Percentiles rank a stretch among this genome's conserved stretches.
Conservation (phyloP, 2,113 vertebrate species). For the Condylura cristata region DNA sequence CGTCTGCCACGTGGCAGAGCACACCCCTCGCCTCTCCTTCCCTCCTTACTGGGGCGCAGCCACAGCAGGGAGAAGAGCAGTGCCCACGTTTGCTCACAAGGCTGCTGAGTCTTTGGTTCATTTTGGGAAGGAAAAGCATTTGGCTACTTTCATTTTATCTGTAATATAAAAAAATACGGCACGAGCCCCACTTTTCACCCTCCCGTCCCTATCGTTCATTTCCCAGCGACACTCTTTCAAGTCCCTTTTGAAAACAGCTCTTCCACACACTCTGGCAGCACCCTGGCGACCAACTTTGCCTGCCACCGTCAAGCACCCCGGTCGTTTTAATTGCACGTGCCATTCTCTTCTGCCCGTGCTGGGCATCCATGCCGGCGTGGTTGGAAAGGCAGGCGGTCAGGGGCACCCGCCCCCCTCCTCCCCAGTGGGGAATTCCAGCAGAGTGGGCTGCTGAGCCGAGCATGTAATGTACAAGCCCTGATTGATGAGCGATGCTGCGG, state of each 20-base stretch:
- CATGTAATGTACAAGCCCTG: too few species aligned
- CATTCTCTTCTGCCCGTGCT: neutral
- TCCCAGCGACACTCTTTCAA: neutral
- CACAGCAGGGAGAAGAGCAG: too few species aligned
- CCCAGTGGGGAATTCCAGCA: neutral
- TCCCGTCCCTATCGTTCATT: neutral
- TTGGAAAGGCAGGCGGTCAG: neutral
- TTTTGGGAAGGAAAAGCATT: neutral
- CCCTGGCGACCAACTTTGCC: neutral
- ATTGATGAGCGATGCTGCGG: neutral
- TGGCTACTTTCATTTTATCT: neutral
- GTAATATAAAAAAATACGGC: neutral
- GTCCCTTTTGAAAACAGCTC: neutral
- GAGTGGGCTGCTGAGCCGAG: neutral
- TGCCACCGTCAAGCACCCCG: neutral
- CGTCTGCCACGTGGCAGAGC: accelerated
- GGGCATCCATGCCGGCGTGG: neutral
- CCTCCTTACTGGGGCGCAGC: too few species aligned
- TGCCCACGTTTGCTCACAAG: neutral
- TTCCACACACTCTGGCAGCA: neutral
- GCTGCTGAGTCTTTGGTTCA: neutral
- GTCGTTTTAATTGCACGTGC: neutral
- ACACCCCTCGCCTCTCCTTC: too few species aligned
- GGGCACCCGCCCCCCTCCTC: too few species aligned
- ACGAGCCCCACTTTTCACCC: neutral